Base-by-base conservation (phyloP, 1,140 invertebrate species). In the Drosophila bocki region DNA sequence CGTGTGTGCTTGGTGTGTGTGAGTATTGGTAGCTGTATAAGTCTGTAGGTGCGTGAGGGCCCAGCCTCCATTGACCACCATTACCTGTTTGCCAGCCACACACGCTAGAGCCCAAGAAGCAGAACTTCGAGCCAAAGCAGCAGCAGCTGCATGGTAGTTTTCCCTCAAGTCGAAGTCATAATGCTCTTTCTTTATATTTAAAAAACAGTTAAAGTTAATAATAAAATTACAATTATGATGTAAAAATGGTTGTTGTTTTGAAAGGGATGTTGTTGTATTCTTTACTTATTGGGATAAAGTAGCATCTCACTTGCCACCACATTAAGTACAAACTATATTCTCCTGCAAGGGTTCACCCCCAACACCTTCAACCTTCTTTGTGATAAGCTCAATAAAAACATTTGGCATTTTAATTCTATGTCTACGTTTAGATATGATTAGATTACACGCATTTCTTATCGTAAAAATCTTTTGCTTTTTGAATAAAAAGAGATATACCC, bases 11-110 rank as follows among this genome's bases (percentile, higher is more conserved):
- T 3, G 0, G 17, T 22, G 5, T 22, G 5, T 35, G 17, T 0
- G 19, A 37, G 33, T 71, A 29, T 61, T 32, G 53, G 35, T 56
- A 6, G 8, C 9, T 12, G 11, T 44, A 7, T 53, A 17, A 33
- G 5, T 32, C 3, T 29, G 15, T 45, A 32, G 35, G 42, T 57
- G 78, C 59, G 69, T 59, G 44, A 53, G 61, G 61, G 69, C 47
- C 80, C 59, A 69, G 80, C 82, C 82, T 68, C 78, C 78, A 62
- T 51, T 50, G 22, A 22, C 42, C 58, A 48, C 59, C 57, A 57
- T 64, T 69, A 87, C 83, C 80, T 71, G 82, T 87, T 86, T 86
- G n/a, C 50, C 53, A 63, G 56, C 50, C 75, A 59, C 63, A 62
- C 60, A 82, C 65, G 74, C 78, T 72, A 81, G 75, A 85, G 64